Percentiles rank a stretch among this genome's conserved stretches.
These are phyloP conservation scores for Scatophagus argus DNA, from an alignment of 2,113 vertebrate genomes.

Conservation along the genomic window DNA sequence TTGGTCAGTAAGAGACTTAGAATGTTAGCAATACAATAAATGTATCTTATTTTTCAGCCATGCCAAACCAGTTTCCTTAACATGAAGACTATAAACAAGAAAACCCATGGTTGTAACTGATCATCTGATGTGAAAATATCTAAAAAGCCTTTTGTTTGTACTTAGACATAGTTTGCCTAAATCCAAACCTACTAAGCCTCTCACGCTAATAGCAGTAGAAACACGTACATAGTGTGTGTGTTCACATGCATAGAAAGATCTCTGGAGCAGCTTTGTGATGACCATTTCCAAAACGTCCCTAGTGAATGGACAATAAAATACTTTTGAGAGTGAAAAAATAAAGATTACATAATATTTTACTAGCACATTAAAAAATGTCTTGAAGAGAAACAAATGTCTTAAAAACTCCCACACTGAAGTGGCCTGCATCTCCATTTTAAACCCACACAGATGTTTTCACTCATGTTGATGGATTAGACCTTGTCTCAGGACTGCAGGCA, in stretches of 20 bases:
- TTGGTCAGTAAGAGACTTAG: neutral
- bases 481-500: slow-evolving; percentile 8
- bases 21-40: neutral
- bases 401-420: neutral
- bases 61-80: neutral
- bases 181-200: neutral
- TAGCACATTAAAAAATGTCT: neutral
- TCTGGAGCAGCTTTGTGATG: neutral
- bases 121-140: neutral
- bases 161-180: neutral
- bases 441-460: slow-evolving; percentile 4
- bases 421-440: neutral
- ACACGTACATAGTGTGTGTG: neutral
- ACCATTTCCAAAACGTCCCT: neutral
- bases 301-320: neutral
- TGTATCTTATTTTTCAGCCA: neutral
- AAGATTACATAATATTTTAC: neutral
- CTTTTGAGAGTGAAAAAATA: neutral
- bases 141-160: neutral
- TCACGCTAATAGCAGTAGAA: neutral
- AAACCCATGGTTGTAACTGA: neutral
- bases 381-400: slow-evolving; percentile 8
- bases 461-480: slow-evolving; percentile 13
- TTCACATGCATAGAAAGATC: neutral
- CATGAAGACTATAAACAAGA: neutral